phyloP scores from a whole-genome alignment of 2,797 vertebrate genomes.

The Podarcis lilfordi region DNA sequence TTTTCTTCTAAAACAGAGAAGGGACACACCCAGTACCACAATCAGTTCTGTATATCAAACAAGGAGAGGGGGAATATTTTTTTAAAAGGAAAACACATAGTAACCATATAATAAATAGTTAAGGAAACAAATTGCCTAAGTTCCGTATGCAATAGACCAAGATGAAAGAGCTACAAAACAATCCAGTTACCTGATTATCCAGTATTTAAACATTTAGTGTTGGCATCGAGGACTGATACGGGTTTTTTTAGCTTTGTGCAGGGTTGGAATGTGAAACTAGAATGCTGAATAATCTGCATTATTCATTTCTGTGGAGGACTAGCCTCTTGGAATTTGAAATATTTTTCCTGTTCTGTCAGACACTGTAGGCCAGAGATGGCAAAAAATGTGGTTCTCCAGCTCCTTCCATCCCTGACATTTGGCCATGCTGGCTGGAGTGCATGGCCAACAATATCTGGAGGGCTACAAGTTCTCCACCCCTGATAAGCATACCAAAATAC shows the following conservation, averaged over 20 bases:
- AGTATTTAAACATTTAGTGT: background rate
- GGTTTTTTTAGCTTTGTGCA: background rate
- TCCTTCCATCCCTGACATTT: too few species aligned
- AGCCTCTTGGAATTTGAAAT: background rate
- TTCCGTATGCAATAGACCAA: background rate
- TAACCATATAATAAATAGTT: background rate
- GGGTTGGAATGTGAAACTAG: background rate
- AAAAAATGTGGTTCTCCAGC: background rate
- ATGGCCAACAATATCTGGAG: too few species aligned
- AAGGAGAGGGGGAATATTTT: background rate
- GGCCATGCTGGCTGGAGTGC: too few species aligned
- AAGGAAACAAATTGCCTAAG: background rate
- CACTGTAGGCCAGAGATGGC: background rate
- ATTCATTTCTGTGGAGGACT: background rate
- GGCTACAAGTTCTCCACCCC: too few species aligned
- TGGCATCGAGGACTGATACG: background rate
- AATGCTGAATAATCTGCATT: background rate
- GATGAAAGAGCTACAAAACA: background rate
- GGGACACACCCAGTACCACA: slow-evolving; percentile 2
- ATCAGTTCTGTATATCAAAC: slow-evolving; percentile 2
- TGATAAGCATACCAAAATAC: background rate
- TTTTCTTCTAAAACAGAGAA: background rate
- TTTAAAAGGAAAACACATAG: background rate
- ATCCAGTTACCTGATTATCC: background rate
- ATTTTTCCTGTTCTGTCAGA: background rate